Conservation (phyloP, 2,113 vertebrate genomes). For the Dolichotis patagonum region DNA sequence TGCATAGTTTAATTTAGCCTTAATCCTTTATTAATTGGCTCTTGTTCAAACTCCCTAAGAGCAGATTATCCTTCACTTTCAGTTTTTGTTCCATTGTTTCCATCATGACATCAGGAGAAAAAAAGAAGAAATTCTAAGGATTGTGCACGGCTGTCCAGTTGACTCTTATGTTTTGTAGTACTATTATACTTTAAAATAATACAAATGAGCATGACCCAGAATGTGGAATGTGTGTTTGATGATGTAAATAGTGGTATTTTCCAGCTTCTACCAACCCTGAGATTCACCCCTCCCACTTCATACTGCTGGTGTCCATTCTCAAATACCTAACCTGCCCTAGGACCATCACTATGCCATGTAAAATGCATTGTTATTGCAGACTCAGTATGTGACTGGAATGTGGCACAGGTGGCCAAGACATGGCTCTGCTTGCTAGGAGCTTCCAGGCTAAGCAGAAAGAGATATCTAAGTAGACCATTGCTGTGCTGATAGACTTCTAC, state of each 20-base stretch:
- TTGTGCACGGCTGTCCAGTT: background rate
- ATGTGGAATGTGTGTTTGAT: background rate
- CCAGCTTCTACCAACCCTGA: background rate
- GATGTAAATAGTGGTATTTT: background rate
- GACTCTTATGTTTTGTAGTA: background rate
- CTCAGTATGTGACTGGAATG: background rate
- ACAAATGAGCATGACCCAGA: background rate
- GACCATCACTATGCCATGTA: rapidly evolving
- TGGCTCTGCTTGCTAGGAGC: background rate
- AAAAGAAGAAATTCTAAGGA: background rate
- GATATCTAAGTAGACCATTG: rapidly evolving
- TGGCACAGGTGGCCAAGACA: background rate
- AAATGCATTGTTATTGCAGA: background rate
- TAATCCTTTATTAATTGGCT: conserved; percentile 64
- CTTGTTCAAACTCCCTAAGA: conserved; percentile 29
- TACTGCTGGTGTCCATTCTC: rapidly evolving
- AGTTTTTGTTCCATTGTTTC: conserved; percentile 44
- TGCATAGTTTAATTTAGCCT: conserved; percentile 23
- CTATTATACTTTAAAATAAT: background rate
- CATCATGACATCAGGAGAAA: conserved; percentile 14
- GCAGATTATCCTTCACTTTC: conserved; percentile 16
- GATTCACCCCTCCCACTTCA: background rate
- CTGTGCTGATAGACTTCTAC: background rate
- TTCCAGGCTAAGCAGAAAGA: background rate
- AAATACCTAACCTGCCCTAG: background rate